Evolutionary conservation across 2,113 vertebrate species (phyloP).

Genomic region (Coreoperca whiteheadi): DNA sequence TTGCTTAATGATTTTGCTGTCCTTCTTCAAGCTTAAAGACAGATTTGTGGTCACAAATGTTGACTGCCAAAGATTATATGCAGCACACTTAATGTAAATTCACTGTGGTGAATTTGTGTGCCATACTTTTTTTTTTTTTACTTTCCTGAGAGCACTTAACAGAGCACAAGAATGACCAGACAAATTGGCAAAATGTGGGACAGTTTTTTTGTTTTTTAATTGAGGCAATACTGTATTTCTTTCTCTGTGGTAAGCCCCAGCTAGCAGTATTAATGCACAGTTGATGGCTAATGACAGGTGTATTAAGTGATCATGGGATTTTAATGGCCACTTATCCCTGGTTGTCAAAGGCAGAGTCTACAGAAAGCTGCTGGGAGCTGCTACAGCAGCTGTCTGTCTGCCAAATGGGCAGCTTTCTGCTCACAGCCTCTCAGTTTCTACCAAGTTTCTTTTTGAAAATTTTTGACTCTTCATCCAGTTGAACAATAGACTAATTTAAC

Average conservation of each 20-base stretch:
- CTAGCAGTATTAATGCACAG: conserved; percentile 72
- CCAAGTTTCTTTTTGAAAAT: conserved; percentile 32
- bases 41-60: neutral
- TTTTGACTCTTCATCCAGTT: conserved; percentile 23
- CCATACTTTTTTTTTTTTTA: neutral
- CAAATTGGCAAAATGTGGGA: conserved; percentile 13
- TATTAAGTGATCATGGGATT: conserved; percentile 82
- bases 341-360: conserved; percentile 72
- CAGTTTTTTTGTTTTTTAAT: conserved; percentile 31
- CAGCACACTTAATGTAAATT: neutral
- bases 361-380: conserved; percentile 62
- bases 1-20: neutral
- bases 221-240: conserved; percentile 31
- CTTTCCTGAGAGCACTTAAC: conserved; percentile 17
- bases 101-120: neutral
- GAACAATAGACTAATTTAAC: conserved; percentile 41
- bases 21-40: neutral
- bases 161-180: conserved; percentile 19
- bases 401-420: conserved; percentile 45
- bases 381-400: conserved; percentile 64
- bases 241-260: conserved; percentile 18
- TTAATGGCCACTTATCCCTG: conserved; percentile 81
- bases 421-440: conserved; percentile 21
- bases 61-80: neutral
- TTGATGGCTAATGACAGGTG: conserved; percentile 79